These are phyloP conservation scores for Siphlonurus alternatus DNA, from an alignment of 2,888 invertebrate genomes.

Conservation along the genomic window DNA sequence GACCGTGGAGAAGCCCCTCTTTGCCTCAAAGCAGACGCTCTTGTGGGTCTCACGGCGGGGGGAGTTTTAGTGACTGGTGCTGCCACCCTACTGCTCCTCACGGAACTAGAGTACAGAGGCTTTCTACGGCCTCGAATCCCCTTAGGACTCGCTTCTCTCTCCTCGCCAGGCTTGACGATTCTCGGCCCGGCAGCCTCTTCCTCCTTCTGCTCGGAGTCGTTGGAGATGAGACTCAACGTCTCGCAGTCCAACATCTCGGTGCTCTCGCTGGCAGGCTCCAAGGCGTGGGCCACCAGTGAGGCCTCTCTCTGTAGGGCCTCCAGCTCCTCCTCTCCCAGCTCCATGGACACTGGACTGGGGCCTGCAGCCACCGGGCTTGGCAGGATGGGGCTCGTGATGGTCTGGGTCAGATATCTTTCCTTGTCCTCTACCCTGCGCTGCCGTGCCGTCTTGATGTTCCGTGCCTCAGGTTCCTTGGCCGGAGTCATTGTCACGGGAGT, in stretches of 20 bases:
- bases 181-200: constrained; percentile 24
- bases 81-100: constrained; percentile 21
- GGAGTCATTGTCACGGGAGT: constrained; percentile 20
- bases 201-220: constrained; percentile 49
- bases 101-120: constrained; percentile 44
- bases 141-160: constrained; percentile 29
- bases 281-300: constrained; percentile 34
- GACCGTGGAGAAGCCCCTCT: constrained; percentile 17
- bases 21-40: constrained; percentile 21
- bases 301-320: constrained; percentile 35
- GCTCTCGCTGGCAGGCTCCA: constrained; percentile 29
- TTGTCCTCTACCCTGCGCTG: constrained; percentile 45
- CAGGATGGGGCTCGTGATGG: constrained; percentile 21
- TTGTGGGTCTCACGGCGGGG: constrained; percentile 17
- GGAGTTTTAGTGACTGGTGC: constrained; percentile 19
- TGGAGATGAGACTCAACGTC: constrained; percentile 50
- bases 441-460: constrained; percentile 33
- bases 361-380: constrained; percentile 3
- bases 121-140: constrained; percentile 47
- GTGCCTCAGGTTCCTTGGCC: constrained; percentile 21
- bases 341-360: background rate
- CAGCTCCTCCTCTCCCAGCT: constrained; percentile 23
- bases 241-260: constrained; percentile 37
- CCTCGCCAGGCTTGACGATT: constrained; percentile 30
- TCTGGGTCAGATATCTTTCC: constrained; percentile 57